phyloP scores from a whole-genome alignment of 2,888 invertebrate genomes.

The Lithophane ornitopus region DNA sequence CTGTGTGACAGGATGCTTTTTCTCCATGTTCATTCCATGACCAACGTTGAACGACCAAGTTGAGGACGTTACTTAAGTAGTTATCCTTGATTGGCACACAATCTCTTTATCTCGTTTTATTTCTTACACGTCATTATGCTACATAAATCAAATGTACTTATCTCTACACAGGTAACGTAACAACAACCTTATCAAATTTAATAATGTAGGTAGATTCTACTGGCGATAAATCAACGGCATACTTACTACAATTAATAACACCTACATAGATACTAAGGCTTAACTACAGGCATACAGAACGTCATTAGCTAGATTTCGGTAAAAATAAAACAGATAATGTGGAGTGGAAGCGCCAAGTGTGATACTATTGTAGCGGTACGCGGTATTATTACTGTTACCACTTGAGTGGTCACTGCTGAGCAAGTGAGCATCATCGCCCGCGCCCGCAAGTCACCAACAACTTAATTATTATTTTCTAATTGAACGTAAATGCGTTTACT shows the following conservation, averaged over 20 bases:
- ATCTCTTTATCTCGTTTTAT: slow-evolving; percentile 13
- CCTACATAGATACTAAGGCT: slow-evolving; percentile 48
- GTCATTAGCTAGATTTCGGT: slow-evolving; percentile 25
- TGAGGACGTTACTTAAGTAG: too few species aligned
- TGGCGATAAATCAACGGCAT: slow-evolving; percentile 45
- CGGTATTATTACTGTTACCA: background rate
- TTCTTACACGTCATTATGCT: slow-evolving; percentile 20
- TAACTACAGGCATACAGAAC: slow-evolving; percentile 53
- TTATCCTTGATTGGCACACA: slow-evolving; percentile 1
- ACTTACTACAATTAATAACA: slow-evolving; percentile 37
- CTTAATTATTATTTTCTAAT: background rate
- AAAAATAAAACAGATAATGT: slow-evolving; percentile 5
- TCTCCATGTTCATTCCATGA: background rate
- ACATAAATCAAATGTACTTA: slow-evolving; percentile 45
- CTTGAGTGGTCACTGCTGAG: background rate
- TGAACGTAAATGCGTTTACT: background rate
- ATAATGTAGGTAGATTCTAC: slow-evolving; percentile 54
- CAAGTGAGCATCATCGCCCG: too few species aligned
- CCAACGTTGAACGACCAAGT: background rate
- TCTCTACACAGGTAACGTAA: slow-evolving; percentile 53
- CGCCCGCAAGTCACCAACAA: background rate
- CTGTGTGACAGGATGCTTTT: too few species aligned
- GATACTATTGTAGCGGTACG: background rate
- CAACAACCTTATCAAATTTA: slow-evolving; percentile 58
- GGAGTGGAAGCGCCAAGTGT: slow-evolving; percentile 19